These are phyloP conservation scores for Diadumene lineata DNA, from an alignment of 92 coral and sea anemone genomes.

Conservation along the genomic window DNA sequence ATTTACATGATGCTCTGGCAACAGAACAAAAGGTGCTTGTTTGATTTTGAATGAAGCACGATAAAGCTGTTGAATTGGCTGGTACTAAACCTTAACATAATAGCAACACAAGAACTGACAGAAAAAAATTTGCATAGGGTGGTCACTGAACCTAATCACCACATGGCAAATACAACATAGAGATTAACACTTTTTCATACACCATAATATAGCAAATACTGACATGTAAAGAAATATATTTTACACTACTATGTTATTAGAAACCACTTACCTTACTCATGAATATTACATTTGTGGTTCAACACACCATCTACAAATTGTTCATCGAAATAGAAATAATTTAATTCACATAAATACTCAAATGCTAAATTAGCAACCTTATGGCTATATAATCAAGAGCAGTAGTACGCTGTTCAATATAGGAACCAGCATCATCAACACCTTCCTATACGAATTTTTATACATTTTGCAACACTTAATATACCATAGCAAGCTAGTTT, in stretches of 20 bases:
- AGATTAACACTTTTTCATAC: slow-evolving; percentile 9
- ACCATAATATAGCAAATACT: neutral
- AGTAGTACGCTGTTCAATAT: neutral
- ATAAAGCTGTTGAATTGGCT: slow-evolving; percentile 52
- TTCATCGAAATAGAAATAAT: slow-evolving; percentile 22
- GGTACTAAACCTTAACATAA: slow-evolving; percentile 53
- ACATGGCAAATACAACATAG: slow-evolving; percentile 49
- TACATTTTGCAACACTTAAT: neutral
- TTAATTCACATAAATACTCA: slow-evolving; percentile 19
- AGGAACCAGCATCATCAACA: neutral
- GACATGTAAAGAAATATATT: neutral
- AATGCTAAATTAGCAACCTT: slow-evolving; percentile 1
- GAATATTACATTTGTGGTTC: slow-evolving; percentile 4
- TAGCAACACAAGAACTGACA: neutral
- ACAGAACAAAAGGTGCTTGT: slow-evolving; percentile 40
- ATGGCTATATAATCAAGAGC: neutral
- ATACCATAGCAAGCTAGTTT: neutral
- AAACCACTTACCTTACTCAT: neutral
- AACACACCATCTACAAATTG: neutral
- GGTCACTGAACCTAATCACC: slow-evolving; percentile 37
- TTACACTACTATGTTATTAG: neutral
- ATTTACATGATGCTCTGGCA: slow-evolving; percentile 25
- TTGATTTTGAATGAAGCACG: slow-evolving; percentile 26
- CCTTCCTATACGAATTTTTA: neutral
- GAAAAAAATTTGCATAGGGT: slow-evolving; percentile 54